Evolutionary conservation across 2,113 vertebrate species (phyloP).

Genomic region (Tetrax tetrax): DNA sequence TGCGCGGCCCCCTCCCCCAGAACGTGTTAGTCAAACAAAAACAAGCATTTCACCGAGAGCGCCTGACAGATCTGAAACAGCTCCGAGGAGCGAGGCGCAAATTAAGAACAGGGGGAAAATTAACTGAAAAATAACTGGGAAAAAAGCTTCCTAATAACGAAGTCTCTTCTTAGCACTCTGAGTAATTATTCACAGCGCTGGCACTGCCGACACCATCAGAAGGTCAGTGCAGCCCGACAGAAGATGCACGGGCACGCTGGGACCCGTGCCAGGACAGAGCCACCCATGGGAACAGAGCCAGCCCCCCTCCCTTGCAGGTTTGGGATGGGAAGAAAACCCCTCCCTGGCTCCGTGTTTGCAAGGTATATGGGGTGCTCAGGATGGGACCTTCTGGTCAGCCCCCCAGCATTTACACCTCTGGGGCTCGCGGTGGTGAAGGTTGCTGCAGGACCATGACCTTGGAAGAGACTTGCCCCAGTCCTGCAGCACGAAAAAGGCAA

Average conservation of each 20-base stretch:
- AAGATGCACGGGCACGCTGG: background rate
- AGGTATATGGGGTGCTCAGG: too few species aligned
- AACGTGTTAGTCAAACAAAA: slow-evolving; percentile 72
- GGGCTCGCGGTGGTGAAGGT: rapidly evolving
- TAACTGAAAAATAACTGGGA: slow-evolving; percentile 22
- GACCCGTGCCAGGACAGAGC: background rate
- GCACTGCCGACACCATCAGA: background rate
- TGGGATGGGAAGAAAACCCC: too few species aligned
- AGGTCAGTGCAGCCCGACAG: background rate
- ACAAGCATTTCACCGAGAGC: slow-evolving; percentile 42
- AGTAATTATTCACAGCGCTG: background rate
- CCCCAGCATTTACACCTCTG: background rate
- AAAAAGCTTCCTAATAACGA: background rate
- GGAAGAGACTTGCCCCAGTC: background rate
- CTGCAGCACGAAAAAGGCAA: background rate
- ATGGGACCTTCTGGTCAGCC: background rate
- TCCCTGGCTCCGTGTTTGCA: too few species aligned
- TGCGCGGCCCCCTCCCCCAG: slow-evolving; percentile 42
- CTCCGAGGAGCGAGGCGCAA: slow-evolving; percentile 5
- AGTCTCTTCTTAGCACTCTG: background rate
- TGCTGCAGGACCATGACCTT: rapidly evolving
- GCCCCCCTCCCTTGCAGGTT: too few species aligned
- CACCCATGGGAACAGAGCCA: background rate
- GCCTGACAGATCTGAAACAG: slow-evolving; percentile 43
- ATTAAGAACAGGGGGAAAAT: slow-evolving; percentile 4